Evolutionary conservation across 2,797 vertebrate species (phyloP).

Genomic region (Crenuchus spilurus): DNA sequence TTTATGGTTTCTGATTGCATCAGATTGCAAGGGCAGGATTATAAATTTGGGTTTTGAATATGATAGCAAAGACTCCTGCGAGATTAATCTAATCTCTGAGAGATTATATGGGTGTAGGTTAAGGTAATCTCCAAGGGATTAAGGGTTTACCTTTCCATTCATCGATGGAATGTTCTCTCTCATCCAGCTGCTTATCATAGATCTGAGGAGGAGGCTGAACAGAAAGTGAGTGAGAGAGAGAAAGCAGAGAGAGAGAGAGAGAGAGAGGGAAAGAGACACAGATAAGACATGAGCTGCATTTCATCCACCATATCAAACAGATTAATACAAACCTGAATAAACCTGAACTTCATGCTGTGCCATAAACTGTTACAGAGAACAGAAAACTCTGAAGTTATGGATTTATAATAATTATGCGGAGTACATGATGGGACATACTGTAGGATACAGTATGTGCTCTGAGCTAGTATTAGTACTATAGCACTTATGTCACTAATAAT

Average conservation of each 20-base stretch:
- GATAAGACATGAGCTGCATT: not conserved
- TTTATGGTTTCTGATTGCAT: no score
- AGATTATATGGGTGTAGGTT: not conserved
- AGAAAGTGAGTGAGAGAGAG: constrained; percentile 1
- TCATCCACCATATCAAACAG: not conserved
- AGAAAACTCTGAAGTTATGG: no score
- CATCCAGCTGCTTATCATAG: constrained; percentile 98
- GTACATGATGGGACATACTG: no score
- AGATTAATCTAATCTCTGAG: not conserved
- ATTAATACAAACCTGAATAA: no score
- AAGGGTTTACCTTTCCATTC: constrained; percentile 95
- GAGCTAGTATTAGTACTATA: no score
- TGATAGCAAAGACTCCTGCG: not conserved
- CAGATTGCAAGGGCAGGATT: not conserved
- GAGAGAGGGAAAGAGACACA: constrained; percentile 2
- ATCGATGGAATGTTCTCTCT: constrained; percentile 99
- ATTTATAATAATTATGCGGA: no score
- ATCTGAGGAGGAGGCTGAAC: constrained; percentile 95
- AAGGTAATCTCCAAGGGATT: not conserved
- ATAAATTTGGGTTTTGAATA: not conserved
- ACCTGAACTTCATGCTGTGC: no score
- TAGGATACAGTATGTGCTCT: no score
- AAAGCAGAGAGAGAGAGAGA: not conserved
- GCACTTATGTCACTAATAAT: no score
- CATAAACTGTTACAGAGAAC: no score